phyloP scores from a whole-genome alignment of 1,140 invertebrate species.

The Drosophila pseudoobscura region DNA sequence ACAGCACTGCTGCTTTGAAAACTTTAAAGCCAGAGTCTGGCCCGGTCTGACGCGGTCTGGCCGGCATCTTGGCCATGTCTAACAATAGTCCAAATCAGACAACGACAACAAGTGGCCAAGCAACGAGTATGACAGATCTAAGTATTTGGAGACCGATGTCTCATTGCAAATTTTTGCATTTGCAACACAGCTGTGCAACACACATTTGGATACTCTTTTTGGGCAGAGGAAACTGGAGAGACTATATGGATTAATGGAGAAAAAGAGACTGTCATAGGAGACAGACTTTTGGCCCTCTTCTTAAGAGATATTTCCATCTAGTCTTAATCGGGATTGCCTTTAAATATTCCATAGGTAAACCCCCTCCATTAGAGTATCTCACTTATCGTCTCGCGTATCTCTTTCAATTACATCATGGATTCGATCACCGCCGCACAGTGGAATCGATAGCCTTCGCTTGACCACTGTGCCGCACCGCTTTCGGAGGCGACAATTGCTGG shows the following conservation, averaged over 20 bases:
- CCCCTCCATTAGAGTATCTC: not conserved
- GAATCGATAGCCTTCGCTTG: not conserved
- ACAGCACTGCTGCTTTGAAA: conserved; percentile 46
- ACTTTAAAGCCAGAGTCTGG: conserved; percentile 30
- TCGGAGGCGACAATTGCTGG: conserved; percentile 53
- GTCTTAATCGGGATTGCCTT: too few relatives aligned
- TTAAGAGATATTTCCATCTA: too few relatives aligned
- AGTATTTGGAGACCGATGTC: conserved; percentile 25
- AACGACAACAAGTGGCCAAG: conserved; percentile 27
- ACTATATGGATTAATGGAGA: not conserved
- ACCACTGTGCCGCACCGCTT: conserved; percentile 39
- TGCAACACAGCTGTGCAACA: conserved; percentile 52
- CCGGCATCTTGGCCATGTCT: conserved; percentile 45
- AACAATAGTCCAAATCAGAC: conserved; percentile 75
- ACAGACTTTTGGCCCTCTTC: not conserved
- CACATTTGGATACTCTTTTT: conserved; percentile 10
- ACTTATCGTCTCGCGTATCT: not conserved
- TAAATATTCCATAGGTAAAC: too few relatives aligned
- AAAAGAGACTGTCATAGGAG: not conserved
- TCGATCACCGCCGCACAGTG: conserved; percentile 20
- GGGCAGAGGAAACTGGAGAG: not conserved
- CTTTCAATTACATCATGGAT: not conserved
- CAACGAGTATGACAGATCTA: conserved; percentile 24
- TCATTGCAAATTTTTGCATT: conserved; percentile 69
- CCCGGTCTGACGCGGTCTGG: not conserved